Conservation (phyloP, 2,888 invertebrate genomes). For the Pammene aurita region DNA sequence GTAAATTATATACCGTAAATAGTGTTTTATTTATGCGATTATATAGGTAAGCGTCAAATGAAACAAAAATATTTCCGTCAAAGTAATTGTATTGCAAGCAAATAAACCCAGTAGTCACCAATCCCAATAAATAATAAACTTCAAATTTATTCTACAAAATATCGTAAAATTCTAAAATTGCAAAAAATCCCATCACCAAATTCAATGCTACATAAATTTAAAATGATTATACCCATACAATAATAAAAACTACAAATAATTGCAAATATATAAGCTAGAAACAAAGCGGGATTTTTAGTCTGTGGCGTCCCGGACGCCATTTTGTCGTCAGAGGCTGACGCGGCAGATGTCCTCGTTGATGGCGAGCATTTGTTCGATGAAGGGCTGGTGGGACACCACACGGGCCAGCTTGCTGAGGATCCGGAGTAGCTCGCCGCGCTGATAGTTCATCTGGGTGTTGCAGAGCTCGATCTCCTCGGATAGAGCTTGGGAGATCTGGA, state of each 20-base stretch:
- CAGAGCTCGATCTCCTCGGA: constrained; percentile 86
- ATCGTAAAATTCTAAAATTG: constrained; percentile 12
- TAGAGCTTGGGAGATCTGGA: constrained; percentile 85
- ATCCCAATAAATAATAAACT: constrained; percentile 34
- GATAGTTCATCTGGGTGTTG: constrained; percentile 88
- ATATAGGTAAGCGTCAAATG: constrained; percentile 32
- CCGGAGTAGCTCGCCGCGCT: constrained; percentile 84
- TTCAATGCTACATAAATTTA: not conserved
- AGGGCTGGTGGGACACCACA: constrained; percentile 87
- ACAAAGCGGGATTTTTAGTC: constrained; percentile 8
- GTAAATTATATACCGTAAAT: constrained; percentile 45
- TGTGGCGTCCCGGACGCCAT: constrained; percentile 50
- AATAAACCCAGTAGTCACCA: constrained; percentile 42
- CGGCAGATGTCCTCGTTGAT: constrained; percentile 92
- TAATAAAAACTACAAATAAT: constrained; percentile 20
- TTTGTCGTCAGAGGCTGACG: constrained; percentile 84
- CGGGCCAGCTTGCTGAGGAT: constrained; percentile 86
- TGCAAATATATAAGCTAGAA: constrained; percentile 19
- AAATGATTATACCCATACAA: constrained; percentile 18
- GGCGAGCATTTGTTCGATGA: constrained; percentile 89
- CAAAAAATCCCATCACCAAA: constrained; percentile 29
- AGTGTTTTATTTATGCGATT: constrained; percentile 44
- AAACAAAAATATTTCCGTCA: constrained; percentile 36
- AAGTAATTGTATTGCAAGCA: constrained; percentile 45
- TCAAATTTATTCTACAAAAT: constrained; percentile 30